These are phyloP conservation scores for Halcyon chelicuti DNA, from an alignment of 2,797 vertebrate species.

Conservation along the genomic window DNA sequence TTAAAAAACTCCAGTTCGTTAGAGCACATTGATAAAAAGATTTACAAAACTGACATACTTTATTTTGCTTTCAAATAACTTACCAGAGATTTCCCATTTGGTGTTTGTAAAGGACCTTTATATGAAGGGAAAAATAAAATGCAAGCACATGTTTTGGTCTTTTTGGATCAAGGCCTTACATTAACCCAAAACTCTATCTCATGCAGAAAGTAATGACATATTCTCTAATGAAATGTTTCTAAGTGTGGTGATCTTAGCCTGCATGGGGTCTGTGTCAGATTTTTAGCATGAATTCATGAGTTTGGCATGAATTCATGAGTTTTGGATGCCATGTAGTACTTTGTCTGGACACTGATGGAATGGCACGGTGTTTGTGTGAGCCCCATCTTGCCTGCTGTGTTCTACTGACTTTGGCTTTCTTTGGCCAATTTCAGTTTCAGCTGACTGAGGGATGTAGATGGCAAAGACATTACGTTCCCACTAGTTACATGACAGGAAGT, in stretches of 20 bases:
- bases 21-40: not conserved
- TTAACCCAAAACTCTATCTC: not conserved
- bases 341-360: not conserved
- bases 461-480: not conserved
- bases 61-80: slow-evolving; percentile 15
- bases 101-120: not conserved
- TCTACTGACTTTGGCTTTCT: not conserved
- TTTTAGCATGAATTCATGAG: not conserved
- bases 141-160: not conserved
- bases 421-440: not conserved
- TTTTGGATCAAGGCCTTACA: not conserved
- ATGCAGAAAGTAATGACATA: not conserved
- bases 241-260: not conserved
- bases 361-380: not conserved
- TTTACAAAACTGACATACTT: slow-evolving; percentile 27
- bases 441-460: not conserved
- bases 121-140: not conserved
- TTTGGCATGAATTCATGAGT: not conserved
- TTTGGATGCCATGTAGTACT: not conserved
- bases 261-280: not conserved
- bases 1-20: not conserved
- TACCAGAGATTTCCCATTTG: not conserved
- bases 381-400: not conserved
- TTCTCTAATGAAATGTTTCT: not conserved
- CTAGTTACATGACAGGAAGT: not conserved